Conservation (phyloP, 2,113 vertebrate species). For the Bagarius yarrelli region DNA sequence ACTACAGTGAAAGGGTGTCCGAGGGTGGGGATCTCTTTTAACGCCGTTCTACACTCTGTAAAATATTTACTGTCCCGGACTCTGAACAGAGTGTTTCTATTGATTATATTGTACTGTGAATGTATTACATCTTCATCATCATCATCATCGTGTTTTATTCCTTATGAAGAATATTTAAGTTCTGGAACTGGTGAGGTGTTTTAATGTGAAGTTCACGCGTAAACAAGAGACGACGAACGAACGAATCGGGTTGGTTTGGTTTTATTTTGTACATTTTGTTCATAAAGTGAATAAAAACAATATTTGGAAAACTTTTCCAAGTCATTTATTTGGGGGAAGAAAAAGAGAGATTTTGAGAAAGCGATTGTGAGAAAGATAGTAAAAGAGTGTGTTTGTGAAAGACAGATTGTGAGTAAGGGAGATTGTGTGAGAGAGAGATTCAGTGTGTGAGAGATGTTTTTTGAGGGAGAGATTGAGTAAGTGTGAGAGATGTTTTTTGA, state of each 20-base stretch:
- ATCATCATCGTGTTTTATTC: conserved; percentile 3
- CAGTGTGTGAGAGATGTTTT: too few species aligned
- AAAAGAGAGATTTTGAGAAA: background rate
- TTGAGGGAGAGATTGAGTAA: too few species aligned
- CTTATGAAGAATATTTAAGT: conserved; percentile 9
- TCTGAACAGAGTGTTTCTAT: conserved; percentile 15
- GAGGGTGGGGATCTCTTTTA: background rate
- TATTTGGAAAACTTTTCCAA: background rate
- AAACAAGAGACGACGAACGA: conserved; percentile 32
- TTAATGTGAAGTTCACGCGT: conserved; percentile 13
- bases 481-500: too few species aligned
- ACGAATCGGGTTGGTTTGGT: conserved; percentile 46
- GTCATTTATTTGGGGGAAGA: background rate
- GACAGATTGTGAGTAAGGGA: too few species aligned
- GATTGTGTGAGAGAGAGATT: too few species aligned
- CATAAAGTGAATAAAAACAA: conserved; percentile 13
- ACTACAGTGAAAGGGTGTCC: background rate
- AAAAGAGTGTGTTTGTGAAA: too few species aligned
- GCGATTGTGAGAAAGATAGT: too few species aligned
- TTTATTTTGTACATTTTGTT: conserved; percentile 60
- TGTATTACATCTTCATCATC: background rate
- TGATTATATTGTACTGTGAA: conserved; percentile 34
- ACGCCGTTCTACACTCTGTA: conserved; percentile 24
- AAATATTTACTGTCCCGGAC: conserved; percentile 12
- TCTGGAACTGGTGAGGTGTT: conserved; percentile 17